These are phyloP conservation scores for Montifringilla adamsi DNA, from an alignment of 2,113 vertebrate genomes.

Conservation along the genomic window DNA sequence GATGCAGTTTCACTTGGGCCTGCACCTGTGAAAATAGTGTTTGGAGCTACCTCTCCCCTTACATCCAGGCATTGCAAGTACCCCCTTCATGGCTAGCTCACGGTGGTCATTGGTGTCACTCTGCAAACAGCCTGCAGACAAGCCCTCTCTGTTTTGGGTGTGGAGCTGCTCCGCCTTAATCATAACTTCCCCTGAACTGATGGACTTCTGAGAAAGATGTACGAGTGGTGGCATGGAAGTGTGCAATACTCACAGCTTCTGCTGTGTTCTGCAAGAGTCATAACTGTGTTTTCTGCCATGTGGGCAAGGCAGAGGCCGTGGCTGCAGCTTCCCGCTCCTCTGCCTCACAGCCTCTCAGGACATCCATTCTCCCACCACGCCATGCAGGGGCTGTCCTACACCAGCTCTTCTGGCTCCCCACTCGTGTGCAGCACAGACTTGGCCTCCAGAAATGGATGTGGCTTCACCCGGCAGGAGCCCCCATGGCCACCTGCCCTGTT, in stretches of 20 bases:
- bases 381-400: too few relatives aligned
- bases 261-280: background rate
- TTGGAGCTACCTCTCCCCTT: background rate
- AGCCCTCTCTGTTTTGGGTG: background rate
- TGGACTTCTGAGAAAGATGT: background rate
- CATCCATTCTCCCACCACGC: accelerated
- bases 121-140: background rate
- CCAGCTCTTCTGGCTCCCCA: background rate
- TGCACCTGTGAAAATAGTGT: background rate
- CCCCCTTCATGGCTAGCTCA: background rate
- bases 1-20: background rate
- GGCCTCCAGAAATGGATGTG: background rate
- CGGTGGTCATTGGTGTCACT: background rate
- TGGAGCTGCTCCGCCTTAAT: background rate
- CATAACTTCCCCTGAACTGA: background rate
- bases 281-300: accelerated
- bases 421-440: accelerated
- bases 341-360: background rate
- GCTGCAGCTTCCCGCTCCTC: background rate
- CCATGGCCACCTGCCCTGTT: background rate
- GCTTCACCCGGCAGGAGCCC: background rate
- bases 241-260: background rate
- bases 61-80: background rate
- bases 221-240: accelerated
- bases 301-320: background rate